Percentiles rank a stretch among this genome's conserved stretches.
phyloP scores from a whole-genome alignment of 2,113 vertebrate species.

The Chionis minor region DNA sequence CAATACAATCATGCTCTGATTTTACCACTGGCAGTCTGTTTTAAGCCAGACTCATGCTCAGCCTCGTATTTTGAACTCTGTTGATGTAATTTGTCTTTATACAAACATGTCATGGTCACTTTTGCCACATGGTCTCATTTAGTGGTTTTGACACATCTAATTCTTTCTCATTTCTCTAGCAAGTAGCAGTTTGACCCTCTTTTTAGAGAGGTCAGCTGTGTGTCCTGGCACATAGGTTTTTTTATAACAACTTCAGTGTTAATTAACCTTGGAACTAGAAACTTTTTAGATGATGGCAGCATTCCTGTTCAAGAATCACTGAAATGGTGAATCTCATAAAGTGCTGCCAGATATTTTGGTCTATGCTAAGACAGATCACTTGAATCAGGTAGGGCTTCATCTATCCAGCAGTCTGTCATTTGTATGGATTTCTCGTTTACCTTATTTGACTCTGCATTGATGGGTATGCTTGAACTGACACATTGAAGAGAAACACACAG shows the following conservation, averaged over 20 bases:
- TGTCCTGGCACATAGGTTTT: background rate
- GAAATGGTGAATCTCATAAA: background rate
- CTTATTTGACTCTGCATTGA: background rate
- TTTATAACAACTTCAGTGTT: background rate
- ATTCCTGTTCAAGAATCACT: background rate
- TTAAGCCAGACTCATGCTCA: background rate
- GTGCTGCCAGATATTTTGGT: background rate
- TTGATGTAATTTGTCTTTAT: conserved; percentile 28
- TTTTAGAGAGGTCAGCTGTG: background rate
- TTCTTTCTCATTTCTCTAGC: conserved; percentile 23
- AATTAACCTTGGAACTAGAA: background rate
- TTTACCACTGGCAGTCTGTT: background rate
- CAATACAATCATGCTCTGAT: background rate
- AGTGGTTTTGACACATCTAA: conserved; percentile 21
- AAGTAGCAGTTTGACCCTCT: background rate
- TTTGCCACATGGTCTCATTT: background rate
- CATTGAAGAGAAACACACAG: background rate
- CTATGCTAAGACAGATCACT: background rate
- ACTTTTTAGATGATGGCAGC: background rate
- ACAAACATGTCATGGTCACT: conserved; percentile 11
- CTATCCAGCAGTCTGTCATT: background rate
- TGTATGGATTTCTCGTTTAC: background rate
- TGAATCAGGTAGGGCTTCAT: background rate
- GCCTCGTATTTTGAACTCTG: background rate
- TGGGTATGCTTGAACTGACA: background rate